Percentiles rank a stretch among this genome's conserved stretches.
Evolutionary conservation across 2,797 vertebrate species (phyloP).

Genomic region (Tragopan temminckii): DNA sequence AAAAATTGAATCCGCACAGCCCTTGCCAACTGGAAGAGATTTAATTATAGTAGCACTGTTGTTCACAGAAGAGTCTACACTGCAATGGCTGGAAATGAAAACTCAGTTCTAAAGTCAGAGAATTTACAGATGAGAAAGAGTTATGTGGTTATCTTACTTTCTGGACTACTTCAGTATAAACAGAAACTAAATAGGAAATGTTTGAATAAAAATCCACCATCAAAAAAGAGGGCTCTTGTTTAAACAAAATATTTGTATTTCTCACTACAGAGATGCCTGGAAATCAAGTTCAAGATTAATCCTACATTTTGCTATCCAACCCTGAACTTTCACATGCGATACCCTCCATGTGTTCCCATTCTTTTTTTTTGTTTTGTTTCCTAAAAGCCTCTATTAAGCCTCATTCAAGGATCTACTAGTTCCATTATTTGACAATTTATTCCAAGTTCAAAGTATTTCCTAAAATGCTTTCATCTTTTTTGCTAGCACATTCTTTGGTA

Average conservation of each 20-base stretch:
- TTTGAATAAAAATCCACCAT: background rate
- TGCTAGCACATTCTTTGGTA: background rate
- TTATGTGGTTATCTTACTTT: background rate
- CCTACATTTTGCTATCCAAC: background rate
- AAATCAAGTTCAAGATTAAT: background rate
- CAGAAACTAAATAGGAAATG: background rate
- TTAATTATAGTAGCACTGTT: background rate
- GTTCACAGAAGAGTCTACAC: background rate
- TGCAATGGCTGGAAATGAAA: background rate
- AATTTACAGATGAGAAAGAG: background rate
- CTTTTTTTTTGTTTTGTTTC: background rate
- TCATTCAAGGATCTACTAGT: background rate
- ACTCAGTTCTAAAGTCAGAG: background rate
- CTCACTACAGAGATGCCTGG: background rate
- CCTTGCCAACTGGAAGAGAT: background rate
- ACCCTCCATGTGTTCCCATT: accelerated
- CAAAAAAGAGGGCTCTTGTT: background rate
- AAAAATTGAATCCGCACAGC: background rate
- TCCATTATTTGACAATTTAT: background rate
- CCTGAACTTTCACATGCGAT: background rate
- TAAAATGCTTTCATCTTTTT: background rate
- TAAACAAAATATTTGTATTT: background rate
- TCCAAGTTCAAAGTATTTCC: background rate
- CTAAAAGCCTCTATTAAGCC: background rate
- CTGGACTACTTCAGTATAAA: background rate